Evolutionary conservation across 2,113 vertebrate species (phyloP).

Genomic region (Gobio gobio): DNA sequence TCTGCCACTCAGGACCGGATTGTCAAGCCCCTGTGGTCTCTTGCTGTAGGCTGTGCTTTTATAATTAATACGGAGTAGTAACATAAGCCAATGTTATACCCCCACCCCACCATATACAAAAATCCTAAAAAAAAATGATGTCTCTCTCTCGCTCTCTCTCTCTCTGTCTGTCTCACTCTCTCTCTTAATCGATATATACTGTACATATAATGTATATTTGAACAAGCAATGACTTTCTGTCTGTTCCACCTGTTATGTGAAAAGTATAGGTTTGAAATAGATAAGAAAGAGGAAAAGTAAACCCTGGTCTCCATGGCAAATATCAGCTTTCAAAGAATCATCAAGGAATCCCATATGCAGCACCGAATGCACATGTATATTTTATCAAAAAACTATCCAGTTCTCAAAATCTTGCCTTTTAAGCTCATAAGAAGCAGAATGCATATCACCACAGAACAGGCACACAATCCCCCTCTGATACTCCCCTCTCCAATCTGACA

Average conservation of each 20-base stretch:
- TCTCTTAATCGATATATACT: neutral
- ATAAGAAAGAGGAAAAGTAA: neutral
- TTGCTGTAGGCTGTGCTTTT: neutral
- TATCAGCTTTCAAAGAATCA: neutral
- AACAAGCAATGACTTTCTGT: neutral
- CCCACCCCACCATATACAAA: neutral
- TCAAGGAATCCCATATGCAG: neutral
- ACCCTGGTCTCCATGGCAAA: neutral
- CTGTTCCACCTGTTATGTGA: neutral
- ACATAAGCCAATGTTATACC: neutral
- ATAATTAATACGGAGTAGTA: neutral
- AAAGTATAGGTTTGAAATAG: slow-evolving; percentile 21
- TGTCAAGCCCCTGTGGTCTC: neutral
- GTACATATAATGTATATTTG: slow-evolving; percentile 9
- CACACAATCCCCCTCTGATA: neutral
- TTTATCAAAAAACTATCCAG: slow-evolving; percentile 18
- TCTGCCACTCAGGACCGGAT: neutral
- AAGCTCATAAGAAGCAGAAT: neutral
- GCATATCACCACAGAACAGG: slow-evolving; percentile 1
- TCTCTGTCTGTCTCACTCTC: neutral
- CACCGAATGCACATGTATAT: slow-evolving; percentile 5
- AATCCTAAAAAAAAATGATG: too few relatives aligned
- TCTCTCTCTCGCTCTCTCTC: neutral
- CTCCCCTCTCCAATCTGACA: neutral
- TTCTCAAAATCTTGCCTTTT: slow-evolving; percentile 1